Percentiles rank a stretch among this genome's conserved stretches.
Conservation (phyloP, 2,888 invertebrate species). For the Tridacna crocea region DNA sequence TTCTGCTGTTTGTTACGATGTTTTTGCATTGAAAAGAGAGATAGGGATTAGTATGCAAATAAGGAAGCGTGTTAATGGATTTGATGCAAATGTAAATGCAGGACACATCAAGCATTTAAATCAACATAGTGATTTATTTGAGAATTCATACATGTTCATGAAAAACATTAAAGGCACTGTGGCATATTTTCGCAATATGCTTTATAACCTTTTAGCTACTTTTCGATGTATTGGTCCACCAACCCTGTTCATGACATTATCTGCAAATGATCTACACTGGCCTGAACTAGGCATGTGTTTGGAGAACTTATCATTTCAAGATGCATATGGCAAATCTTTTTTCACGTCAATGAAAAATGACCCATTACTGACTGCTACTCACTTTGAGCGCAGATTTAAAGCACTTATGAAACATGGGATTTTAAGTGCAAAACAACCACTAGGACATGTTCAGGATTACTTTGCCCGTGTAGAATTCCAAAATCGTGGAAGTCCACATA, state of each 20-base stretch:
- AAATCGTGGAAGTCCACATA: constrained; percentile 43
- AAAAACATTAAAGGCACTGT: constrained; percentile 59
- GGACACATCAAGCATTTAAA: constrained; percentile 16
- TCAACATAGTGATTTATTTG: constrained; percentile 19
- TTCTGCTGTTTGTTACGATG: constrained; percentile 42
- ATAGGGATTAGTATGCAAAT: constrained; percentile 50
- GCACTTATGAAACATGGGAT: constrained; percentile 49
- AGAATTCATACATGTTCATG: constrained; percentile 66
- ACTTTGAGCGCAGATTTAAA: constrained; percentile 49
- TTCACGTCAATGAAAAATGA: constrained; percentile 27
- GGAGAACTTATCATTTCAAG: constrained; percentile 28
- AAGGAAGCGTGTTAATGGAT: not conserved
- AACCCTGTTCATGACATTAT: constrained; percentile 55
- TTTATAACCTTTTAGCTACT: constrained; percentile 52
- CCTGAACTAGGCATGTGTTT: constrained; percentile 51
- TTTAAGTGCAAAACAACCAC: constrained; percentile 3
- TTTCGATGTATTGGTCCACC: constrained; percentile 50
- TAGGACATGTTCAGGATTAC: constrained; percentile 40
- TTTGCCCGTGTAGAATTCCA: constrained; percentile 53
- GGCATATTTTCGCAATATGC: constrained; percentile 48
- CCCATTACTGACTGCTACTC: constrained; percentile 42
- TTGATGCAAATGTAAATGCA: constrained; percentile 18
- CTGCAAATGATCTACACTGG: constrained; percentile 62
- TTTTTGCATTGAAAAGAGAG: constrained; percentile 24
- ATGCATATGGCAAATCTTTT: constrained; percentile 30